phyloP scores from a whole-genome alignment of 1,140 invertebrate genomes.

The Ostrea edulis region DNA sequence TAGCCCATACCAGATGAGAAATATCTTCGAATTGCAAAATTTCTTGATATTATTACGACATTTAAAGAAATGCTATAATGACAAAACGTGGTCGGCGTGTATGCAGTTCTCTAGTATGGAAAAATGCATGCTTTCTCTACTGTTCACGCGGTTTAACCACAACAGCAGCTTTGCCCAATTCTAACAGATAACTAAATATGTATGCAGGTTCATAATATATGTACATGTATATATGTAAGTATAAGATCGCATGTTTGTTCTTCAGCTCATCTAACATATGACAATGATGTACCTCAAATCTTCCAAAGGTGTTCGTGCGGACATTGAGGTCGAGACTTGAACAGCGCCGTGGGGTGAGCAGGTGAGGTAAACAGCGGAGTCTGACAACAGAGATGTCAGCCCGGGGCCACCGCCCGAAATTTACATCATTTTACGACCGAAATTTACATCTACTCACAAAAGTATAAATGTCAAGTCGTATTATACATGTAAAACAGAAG shows the following conservation, averaged over 20 bases:
- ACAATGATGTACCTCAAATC: constrained; percentile 9
- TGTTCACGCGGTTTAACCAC: neutral
- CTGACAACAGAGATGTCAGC: constrained; percentile 33
- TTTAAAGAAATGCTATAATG: too few species aligned
- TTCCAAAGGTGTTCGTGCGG: constrained; percentile 16
- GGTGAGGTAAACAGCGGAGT: neutral
- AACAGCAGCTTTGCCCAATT: neutral
- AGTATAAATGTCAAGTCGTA: constrained; percentile 22
- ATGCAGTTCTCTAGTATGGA: too few species aligned
- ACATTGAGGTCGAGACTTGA: constrained; percentile 27
- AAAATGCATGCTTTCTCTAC: too few species aligned
- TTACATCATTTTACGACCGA: constrained; percentile 24
- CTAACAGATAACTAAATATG: too few species aligned
- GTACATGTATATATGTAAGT: too few species aligned
- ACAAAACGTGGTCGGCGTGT: too few species aligned
- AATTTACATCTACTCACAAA: constrained; percentile 29
- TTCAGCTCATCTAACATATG: neutral
- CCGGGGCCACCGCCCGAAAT: neutral
- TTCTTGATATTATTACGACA: too few species aligned
- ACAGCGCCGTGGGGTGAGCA: constrained; percentile 30
- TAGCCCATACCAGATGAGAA: too few species aligned
- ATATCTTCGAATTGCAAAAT: too few species aligned
- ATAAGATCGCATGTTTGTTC: too few species aligned
- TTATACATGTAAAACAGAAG: constrained; percentile 15
- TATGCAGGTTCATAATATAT: too few species aligned